Percentiles rank a stretch among this genome's conserved stretches.
Evolutionary conservation across 2,113 vertebrate genomes (phyloP).

Genomic region (Notarius lentiginosus): DNA sequence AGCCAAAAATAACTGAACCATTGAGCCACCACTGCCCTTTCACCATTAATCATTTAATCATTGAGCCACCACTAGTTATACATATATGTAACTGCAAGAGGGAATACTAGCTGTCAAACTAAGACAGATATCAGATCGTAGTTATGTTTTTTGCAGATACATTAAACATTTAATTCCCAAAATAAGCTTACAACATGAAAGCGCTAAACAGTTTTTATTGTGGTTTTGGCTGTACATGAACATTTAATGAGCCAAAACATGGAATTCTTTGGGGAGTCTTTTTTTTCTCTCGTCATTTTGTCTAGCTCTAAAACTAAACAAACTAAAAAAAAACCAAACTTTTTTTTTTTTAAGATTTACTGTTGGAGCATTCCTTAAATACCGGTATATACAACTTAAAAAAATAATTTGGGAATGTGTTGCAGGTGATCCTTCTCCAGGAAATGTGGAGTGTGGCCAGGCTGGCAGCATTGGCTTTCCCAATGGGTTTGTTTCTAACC

Average conservation of each 20-base stretch:
- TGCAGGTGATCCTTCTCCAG: slow-evolving; percentile 54
- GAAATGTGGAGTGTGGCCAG: slow-evolving; percentile 73
- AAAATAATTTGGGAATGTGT: background rate
- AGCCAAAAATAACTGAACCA: background rate
- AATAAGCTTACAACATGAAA: background rate
- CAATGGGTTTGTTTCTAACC: slow-evolving; percentile 84
- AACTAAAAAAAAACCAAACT: background rate
- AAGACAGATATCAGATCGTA: background rate
- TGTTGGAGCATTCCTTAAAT: background rate
- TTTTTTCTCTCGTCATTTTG: background rate
- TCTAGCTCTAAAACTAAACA: background rate
- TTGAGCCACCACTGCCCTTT: background rate
- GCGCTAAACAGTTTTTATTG: background rate
- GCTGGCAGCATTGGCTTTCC: slow-evolving; percentile 67
- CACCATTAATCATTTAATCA: background rate
- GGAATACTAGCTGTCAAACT: background rate
- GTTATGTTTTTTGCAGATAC: background rate
- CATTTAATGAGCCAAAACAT: background rate
- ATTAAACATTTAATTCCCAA: background rate
- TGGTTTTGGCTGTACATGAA: background rate
- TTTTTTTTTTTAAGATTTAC: background rate
- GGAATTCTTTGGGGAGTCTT: background rate
- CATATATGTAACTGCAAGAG: background rate
- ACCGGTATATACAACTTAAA: background rate
- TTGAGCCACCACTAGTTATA: background rate